Evolutionary conservation across 2,888 invertebrate species (phyloP).

Genomic region (Hypomecis punctinalis): DNA sequence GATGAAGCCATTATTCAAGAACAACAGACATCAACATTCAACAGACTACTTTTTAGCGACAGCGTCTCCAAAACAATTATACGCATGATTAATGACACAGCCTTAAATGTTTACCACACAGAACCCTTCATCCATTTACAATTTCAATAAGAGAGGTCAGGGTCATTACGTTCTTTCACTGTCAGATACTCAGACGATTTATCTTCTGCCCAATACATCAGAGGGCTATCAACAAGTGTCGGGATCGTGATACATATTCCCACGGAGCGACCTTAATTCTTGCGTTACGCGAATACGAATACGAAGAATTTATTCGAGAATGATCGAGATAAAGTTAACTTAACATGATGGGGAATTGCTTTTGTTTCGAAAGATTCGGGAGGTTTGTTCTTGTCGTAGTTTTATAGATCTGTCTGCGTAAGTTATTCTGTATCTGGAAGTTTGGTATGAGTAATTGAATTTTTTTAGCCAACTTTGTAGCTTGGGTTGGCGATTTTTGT

Average conservation of each 20-base stretch:
- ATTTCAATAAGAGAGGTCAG: slow-evolving; percentile 44
- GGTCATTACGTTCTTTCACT: slow-evolving; percentile 55
- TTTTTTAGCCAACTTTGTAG: too few relatives aligned
- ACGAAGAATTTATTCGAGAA: slow-evolving; percentile 10
- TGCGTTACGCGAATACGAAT: slow-evolving; percentile 15
- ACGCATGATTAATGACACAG: slow-evolving; percentile 17
- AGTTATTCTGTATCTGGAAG: too few relatives aligned
- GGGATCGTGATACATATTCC: slow-evolving; percentile 45
- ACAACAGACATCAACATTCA: too few relatives aligned
- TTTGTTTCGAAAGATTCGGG: background rate
- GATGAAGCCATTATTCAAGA: too few relatives aligned
- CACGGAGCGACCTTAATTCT: slow-evolving; percentile 24
- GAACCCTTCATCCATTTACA: slow-evolving; percentile 38
- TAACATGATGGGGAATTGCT: background rate
- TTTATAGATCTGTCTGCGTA: too few relatives aligned
- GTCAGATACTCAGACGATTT: slow-evolving; percentile 58
- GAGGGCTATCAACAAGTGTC: slow-evolving; percentile 80
- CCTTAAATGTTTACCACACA: slow-evolving; percentile 36
- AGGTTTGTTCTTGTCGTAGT: too few relatives aligned
- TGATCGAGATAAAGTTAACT: slow-evolving; percentile 8
- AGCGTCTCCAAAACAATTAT: slow-evolving; percentile 4
- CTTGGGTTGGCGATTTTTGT: too few relatives aligned
- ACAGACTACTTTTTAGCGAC: too few relatives aligned
- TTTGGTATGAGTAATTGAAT: too few relatives aligned
- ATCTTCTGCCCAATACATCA: slow-evolving; percentile 63